A percentile compares a stretch with the other conserved stretches of the same genome.
phyloP scores from a whole-genome alignment of 1,140 invertebrate species.

The Thaumatotibia leucotreta region DNA sequence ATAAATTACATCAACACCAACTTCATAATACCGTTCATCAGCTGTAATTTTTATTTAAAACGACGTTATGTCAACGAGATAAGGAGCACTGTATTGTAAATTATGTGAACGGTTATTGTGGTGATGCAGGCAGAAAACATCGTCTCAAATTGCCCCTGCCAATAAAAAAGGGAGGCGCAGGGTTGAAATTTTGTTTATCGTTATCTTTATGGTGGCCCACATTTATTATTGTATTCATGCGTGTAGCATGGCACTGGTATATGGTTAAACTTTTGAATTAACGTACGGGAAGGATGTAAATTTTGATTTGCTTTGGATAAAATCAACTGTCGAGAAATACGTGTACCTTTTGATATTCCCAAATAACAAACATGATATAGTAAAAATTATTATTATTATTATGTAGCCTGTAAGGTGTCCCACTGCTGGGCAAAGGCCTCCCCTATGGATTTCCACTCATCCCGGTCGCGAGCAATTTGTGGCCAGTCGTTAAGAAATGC shows the following conservation, averaged over 20 bases:
- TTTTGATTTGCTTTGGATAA: not conserved
- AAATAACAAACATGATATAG: too few species aligned
- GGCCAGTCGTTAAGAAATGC: too few species aligned
- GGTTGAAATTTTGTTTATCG: conserved; percentile 72
- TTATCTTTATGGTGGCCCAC: conserved; percentile 67
- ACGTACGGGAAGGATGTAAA: conserved; percentile 25
- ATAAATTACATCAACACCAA: conserved; percentile 59
- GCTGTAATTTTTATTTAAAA: conserved; percentile 16
- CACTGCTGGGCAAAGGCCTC: too few species aligned
- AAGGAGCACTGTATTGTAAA: conserved; percentile 20
- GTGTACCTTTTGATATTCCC: not conserved
- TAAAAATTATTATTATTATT: too few species aligned
- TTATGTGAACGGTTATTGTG: conserved; percentile 24
- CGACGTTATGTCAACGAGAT: conserved; percentile 16
- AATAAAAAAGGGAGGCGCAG: conserved; percentile 69
- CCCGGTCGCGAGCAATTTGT: too few species aligned
- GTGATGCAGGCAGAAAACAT: conserved; percentile 56
- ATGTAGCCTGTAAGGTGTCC: too few species aligned
- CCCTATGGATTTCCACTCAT: too few species aligned
- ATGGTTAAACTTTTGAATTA: conserved; percentile 55
- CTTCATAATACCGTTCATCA: conserved; percentile 19
- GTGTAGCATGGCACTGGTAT: conserved; percentile 64
- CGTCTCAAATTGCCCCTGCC: conserved; percentile 68
- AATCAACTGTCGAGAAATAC: not conserved
- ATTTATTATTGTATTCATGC: conserved; percentile 61